Evolutionary conservation across 2,888 invertebrate species (phyloP), one percentile per base, ranked within the genome.

Genomic region (Mactromeris polynyma): DNA sequence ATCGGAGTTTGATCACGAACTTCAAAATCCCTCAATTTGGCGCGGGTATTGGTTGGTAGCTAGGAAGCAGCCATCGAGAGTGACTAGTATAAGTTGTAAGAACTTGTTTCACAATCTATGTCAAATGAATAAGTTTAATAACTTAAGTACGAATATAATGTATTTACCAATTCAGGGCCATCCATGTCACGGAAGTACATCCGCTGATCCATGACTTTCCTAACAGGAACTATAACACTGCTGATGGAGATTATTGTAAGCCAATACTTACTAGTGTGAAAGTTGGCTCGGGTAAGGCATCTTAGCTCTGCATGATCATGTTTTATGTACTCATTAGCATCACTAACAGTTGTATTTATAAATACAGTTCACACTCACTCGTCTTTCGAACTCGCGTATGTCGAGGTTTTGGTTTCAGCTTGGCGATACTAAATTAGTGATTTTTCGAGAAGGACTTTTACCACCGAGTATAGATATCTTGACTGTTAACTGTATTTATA

Each of bases 131-230:
- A n/a, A n/a, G n/a, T n/a, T n/a, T n/a, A n/a, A n/a, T n/a, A n/a
- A n/a, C n/a, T n/a, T n/a, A n/a, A n/a, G n/a, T n/a, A n/a, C n/a
- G n/a, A n/a, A n/a, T 14, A 9, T 46, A 46, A 46, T 17, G 6
- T 46, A 17, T 46, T 46, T 46, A 2, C 11, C 17, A 2, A 83
- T 86, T 58, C 86, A 92, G 92, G 58, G 81, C 92, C 14, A 89
- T 78, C 38, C 64, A 64, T 7, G 58, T 92, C 21, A 90, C 89
- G 33, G 92, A 92, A 69, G 82, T 90, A 38, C 83, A 83, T 78
- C 92, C 92, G n/a, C 78, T 92, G n/a, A 82, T 90, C 9, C 89
- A 92, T 38, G 89, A 88, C 64, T 83, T 86, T 51, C 84, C 90
- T 2, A 89, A 86, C 33, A 88, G 86, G 38, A 81, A 88, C n/a